Evolutionary conservation across 2,113 vertebrate species (phyloP).

Genomic region (Mohoua ochrocephala): DNA sequence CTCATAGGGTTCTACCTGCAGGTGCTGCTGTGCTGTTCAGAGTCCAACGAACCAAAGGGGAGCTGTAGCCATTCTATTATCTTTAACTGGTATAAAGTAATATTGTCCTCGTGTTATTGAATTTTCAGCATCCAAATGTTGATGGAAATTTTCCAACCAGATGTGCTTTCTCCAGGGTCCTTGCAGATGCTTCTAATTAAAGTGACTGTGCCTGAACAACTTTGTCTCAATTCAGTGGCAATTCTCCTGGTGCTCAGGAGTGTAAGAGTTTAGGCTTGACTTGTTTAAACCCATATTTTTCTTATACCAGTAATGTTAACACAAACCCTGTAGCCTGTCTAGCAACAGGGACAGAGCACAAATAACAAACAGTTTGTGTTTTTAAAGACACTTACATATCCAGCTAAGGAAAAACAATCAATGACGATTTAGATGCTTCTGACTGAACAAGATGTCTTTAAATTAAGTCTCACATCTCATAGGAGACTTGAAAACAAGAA

Average conservation of each 20-base stretch:
- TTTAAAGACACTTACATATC: neutral
- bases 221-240: neutral
- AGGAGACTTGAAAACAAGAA: neutral
- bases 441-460: slow-evolving; percentile 53
- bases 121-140: neutral
- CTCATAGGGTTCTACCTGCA: neutral
- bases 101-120: neutral
- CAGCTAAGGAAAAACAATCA: slow-evolving; percentile 19
- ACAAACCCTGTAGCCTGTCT: neutral
- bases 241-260: neutral
- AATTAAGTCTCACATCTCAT: slow-evolving; percentile 33
- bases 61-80: neutral
- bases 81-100: neutral
- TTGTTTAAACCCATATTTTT: neutral
- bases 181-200: neutral
- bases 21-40: neutral
- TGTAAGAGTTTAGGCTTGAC: neutral
- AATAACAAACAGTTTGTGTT: neutral
- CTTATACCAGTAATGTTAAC: neutral
- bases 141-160: neutral
- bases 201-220: neutral
- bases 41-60: neutral
- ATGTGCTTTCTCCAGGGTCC: neutral
- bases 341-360: neutral
- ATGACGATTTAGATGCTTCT: slow-evolving; percentile 39